Conservation (phyloP, 37 sponge, comb jelly and placozoan species). For the Corticium candelabrum region DNA sequence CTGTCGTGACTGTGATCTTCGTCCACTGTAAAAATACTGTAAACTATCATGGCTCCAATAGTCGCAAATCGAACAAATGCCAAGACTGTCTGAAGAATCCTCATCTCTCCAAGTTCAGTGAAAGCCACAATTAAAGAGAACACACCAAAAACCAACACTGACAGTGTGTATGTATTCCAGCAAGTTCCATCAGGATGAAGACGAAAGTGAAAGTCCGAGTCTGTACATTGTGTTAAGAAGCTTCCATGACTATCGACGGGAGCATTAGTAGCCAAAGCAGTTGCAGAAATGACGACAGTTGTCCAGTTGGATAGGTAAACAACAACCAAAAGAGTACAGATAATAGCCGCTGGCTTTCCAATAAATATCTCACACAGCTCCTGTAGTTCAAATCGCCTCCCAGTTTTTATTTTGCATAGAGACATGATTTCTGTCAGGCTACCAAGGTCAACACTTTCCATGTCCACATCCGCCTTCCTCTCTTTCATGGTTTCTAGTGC, state of each 20-base stretch:
- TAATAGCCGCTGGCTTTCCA: not conserved
- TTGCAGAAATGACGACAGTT: not conserved
- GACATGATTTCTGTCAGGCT: no score
- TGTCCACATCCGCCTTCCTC: no score
- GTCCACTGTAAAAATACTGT: no score
- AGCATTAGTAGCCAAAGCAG: not conserved
- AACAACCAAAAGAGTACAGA: not conserved
- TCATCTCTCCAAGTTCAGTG: conserved; percentile 1
- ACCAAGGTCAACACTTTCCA: no score
- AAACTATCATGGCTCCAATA: not conserved
- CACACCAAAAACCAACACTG: not conserved
- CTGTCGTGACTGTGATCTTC: not conserved
- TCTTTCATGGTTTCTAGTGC: no score
- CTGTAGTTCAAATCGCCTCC: not conserved
- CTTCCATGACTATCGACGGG: not conserved
- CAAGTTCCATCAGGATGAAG: not conserved
- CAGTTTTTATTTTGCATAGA: not conserved
- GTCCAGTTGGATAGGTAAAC: not conserved
- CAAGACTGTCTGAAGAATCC: not conserved
- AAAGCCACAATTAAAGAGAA: not conserved
- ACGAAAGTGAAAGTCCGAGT: not conserved
- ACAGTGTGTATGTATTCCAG: not conserved
- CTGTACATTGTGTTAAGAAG: not conserved
- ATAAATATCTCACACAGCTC: not conserved
- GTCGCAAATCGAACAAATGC: not conserved